Evolutionary conservation across 2,888 invertebrate species (phyloP), one percentile per base, ranked within the genome.

Genomic region (Acanthopleura granulata): DNA sequence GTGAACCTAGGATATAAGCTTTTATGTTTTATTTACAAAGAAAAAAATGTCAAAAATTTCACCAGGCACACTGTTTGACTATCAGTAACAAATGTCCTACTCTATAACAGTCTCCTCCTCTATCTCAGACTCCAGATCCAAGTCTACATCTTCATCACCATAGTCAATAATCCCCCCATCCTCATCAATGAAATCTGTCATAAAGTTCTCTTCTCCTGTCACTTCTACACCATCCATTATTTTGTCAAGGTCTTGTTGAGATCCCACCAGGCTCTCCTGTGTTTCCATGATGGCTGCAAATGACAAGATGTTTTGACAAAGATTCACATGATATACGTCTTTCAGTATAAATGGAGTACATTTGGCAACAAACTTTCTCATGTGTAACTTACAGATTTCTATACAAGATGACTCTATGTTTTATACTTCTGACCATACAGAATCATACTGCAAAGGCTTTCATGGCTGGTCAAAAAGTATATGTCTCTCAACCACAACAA

Each of bases 121-220:
- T 40, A 40, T 40, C 30, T 84, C 85, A 11, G 79, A 81, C 18
- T 78, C 84, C 40, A 83, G 79, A 61, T 85, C 85, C 15, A 84
- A 74, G 57, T 81, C 83, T 6, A 57, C 66, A 51, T 82, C 81
- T 49, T 81, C 84, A 74, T 82, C 81, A 73, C 82, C 84, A 75
- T 83, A 82, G 70, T 81, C 77, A 49, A 76, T 62, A 29, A 79
- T 77, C 3, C 72, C 78, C 61, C 78, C 77, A 25, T 78, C 78
- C n/a, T 72, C 78, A 66, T 27, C 66, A 3, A 22, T 49, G 50
- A 18, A 50, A 25, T 66, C 66, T 6, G 50, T 15, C 29, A 72
- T 51, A 22, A 51, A 72, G 49, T 61, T 62, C 50, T 25, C 22
- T 22, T 49, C 49, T 22, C 27, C 49, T 40, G 40, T 40, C 40